phyloP scores from a whole-genome alignment of 1,140 invertebrate species.

The Drosophila lacertosa region DNA sequence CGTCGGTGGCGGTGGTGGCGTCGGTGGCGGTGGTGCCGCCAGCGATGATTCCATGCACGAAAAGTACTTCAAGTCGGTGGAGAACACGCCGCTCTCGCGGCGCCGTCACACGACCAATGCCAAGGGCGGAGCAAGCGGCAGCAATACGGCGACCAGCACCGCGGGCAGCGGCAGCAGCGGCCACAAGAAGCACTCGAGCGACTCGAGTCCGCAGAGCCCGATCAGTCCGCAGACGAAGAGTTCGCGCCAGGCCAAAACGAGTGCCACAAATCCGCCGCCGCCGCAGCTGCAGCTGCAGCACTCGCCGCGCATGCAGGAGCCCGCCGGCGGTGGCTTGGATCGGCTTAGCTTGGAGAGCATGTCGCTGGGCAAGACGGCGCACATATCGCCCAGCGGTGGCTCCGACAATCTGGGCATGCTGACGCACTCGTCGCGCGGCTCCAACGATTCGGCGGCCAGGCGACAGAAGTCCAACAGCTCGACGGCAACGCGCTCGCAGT shows the following conservation, averaged over 20 bases:
- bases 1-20: slow-evolving; percentile 85
- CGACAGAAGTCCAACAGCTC: slow-evolving; percentile 69
- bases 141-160: slow-evolving; percentile 70
- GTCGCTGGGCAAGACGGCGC: slow-evolving; percentile 59
- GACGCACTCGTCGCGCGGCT: slow-evolving; percentile 77
- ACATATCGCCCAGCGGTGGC: slow-evolving; percentile 65
- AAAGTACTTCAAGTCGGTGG: slow-evolving; percentile 89
- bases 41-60: slow-evolving; percentile 93
- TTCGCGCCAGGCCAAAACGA: slow-evolving; percentile 73
- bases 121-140: slow-evolving; percentile 63
- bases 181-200: slow-evolving; percentile 82
- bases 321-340: slow-evolving; percentile 57
- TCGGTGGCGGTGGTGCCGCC: slow-evolving; percentile 81
- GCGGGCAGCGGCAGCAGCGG: slow-evolving; percentile 72
- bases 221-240: slow-evolving; percentile 80
- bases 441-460: slow-evolving; percentile 71
- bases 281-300: slow-evolving; percentile 58
- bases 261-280: slow-evolving; percentile 62
- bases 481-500: slow-evolving; percentile 62
- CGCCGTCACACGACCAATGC: slow-evolving; percentile 84
- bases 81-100: slow-evolving; percentile 86
- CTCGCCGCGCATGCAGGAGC: slow-evolving; percentile 66
- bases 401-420: slow-evolving; percentile 74
- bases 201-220: slow-evolving; percentile 83
- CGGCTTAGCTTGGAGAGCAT: slow-evolving; percentile 70